Conservation (phyloP, 2,888 invertebrate species). For the Urechis unicinctus region DNA sequence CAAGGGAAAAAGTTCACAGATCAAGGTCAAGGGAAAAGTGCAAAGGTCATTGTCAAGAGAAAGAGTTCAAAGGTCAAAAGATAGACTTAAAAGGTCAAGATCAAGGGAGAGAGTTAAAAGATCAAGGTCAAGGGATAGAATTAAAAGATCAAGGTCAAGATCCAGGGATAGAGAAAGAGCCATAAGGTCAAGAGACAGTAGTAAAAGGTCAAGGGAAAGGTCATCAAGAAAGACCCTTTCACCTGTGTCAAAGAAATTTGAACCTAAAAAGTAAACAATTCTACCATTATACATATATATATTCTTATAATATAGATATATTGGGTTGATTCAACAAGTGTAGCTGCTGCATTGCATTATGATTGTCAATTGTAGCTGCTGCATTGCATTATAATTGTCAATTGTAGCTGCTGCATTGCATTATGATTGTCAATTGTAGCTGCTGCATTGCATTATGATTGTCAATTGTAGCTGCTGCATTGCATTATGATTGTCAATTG, state of each 20-base stretch:
- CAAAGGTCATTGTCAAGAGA: too few relatives aligned
- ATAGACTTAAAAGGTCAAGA: background rate
- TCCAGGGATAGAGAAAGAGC: background rate
- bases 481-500: too few relatives aligned
- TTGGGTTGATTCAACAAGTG: too few relatives aligned
- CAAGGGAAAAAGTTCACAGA: background rate
- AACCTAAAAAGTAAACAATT: background rate
- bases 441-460: too few relatives aligned
- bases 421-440: too few relatives aligned
- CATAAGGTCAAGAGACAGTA: background rate
- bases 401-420: too few relatives aligned
- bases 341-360: too few relatives aligned
- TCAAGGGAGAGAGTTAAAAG: conserved; percentile 1
- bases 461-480: too few relatives aligned
- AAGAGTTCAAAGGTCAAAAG: conserved; percentile 2
- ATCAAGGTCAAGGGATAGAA: conserved; percentile 7
- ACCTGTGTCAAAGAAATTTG: too few relatives aligned
- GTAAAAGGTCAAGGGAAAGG: background rate
- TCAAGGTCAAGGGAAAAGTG: background rate
- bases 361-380: too few relatives aligned
- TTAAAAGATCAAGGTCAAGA: conserved; percentile 6
- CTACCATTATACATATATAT: background rate
- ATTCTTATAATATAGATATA: background rate
- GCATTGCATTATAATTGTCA: too few relatives aligned
- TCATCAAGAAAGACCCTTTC: background rate